phyloP scores from a whole-genome alignment of 2,113 vertebrate genomes.

The Gavia stellata region DNA sequence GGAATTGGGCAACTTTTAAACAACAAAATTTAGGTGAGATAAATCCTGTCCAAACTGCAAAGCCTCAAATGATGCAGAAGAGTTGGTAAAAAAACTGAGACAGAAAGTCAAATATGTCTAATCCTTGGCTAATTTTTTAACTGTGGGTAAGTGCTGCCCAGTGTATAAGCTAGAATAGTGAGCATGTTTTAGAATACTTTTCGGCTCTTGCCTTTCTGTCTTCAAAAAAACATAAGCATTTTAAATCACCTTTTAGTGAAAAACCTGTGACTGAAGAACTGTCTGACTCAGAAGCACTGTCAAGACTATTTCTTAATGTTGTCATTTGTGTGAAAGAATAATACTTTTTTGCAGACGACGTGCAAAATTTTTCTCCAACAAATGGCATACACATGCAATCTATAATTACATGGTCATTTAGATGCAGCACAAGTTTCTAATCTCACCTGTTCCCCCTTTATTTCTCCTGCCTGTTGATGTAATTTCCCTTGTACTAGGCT shows the following conservation, averaged over 20 bases:
- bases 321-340: not conserved
- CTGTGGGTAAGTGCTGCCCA: not conserved
- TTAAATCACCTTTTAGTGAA: not conserved
- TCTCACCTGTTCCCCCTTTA: not conserved
- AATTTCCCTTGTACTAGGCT: not conserved
- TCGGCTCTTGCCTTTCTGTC: not conserved
- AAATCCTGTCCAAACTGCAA: not conserved
- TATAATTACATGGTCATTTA: not conserved
- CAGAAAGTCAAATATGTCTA: not conserved
- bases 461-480: not conserved
- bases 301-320: not conserved
- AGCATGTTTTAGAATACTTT: not conserved
- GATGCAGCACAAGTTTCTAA: not conserved
- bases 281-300: not conserved
- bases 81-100: not conserved
- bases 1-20: not conserved
- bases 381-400: not conserved
- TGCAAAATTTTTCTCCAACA: not conserved
- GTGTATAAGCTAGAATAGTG: not conserved
- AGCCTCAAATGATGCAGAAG: not conserved
- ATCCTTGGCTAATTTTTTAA: not conserved
- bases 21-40: not conserved
- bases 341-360: not conserved
- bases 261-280: not conserved
- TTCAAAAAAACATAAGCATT: not conserved